These are phyloP conservation scores for Meiosimyza decipiens DNA, from an alignment of 2,888 invertebrate species.

Conservation along the genomic window DNA sequence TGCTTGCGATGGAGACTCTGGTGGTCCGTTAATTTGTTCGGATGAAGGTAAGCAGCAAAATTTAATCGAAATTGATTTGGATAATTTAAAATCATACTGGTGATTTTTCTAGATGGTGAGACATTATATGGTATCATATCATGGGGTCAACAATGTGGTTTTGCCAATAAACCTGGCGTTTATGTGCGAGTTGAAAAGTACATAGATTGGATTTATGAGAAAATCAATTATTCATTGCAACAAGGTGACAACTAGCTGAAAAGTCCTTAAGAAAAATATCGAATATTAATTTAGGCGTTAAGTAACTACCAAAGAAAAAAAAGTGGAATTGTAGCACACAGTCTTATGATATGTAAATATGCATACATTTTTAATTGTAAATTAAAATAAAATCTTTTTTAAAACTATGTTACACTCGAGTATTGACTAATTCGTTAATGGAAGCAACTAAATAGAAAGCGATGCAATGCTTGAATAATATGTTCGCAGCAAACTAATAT, in stretches of 20 bases:
- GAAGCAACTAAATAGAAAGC: too few species aligned
- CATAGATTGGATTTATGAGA: slow-evolving; percentile 75
- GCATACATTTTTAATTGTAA: too few species aligned
- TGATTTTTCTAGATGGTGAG: slow-evolving; percentile 69
- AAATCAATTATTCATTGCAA: slow-evolving; percentile 65
- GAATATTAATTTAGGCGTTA: not conserved
- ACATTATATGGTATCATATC: slow-evolving; percentile 79
- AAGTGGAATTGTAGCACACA: too few species aligned
- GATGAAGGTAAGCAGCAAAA: slow-evolving; percentile 68
- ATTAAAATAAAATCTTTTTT: too few species aligned
- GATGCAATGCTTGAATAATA: too few species aligned
- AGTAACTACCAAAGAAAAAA: too few species aligned
- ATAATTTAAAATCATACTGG: not conserved
- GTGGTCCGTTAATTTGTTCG: slow-evolving; percentile 83
- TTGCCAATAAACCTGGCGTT: slow-evolving; percentile 79
- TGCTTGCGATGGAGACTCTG: slow-evolving; percentile 86
- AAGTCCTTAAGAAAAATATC: not conserved
- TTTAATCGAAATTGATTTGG: not conserved
- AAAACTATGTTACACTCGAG: too few species aligned
- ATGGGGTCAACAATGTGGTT: slow-evolving; percentile 82
- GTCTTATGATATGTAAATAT: too few species aligned
- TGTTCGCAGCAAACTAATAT: too few species aligned
- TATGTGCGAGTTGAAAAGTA: slow-evolving; percentile 76
- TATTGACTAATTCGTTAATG: too few species aligned
- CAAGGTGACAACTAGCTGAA: slow-evolving; percentile 30